These are phyloP conservation scores for Porites australiensis DNA, from an alignment of 64 coral and sea anemone genomes.

Conservation along the genomic window DNA sequence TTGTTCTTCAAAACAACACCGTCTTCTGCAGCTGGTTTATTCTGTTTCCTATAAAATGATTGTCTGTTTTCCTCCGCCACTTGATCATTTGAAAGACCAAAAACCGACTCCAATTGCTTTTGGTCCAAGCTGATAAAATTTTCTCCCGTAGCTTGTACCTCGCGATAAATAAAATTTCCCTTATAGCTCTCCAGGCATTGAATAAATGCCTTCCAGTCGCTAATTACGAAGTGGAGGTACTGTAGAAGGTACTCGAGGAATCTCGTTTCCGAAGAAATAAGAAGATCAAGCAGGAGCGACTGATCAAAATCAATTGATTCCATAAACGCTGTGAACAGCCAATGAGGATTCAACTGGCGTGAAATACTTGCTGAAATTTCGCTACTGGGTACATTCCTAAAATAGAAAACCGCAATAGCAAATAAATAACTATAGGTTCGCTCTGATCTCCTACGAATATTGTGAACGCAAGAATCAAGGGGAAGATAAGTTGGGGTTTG, in stretches of 20 bases:
- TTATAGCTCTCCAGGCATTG: neutral
- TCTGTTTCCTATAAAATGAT: neutral
- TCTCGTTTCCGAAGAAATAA: conserved; percentile 86
- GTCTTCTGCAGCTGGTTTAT: neutral
- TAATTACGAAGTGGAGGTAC: conserved; percentile 68
- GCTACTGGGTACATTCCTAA: neutral
- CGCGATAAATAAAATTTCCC: neutral
- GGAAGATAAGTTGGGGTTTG: too few species aligned
- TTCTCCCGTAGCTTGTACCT: neutral
- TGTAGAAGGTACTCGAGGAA: conserved; percentile 80
- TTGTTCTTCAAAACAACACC: neutral
- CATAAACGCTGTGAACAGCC: conserved; percentile 69
- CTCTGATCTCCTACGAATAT: neutral
- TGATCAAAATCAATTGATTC: conserved; percentile 78
- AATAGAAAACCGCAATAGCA: neutral
- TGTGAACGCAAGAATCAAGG: too few species aligned
- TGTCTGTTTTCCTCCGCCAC: neutral
- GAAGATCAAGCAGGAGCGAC: conserved; percentile 85
- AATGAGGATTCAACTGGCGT: conserved; percentile 72
- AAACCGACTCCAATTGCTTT: neutral
- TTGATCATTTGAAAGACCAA: too few species aligned
- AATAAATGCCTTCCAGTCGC: conserved; percentile 76
- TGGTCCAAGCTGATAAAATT: neutral
- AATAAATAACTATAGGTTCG: neutral
- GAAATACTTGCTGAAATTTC: neutral